These are phyloP conservation scores for Lordiphosa andalusiaca DNA, from an alignment of 2,888 invertebrate genomes.

Conservation along the genomic window DNA sequence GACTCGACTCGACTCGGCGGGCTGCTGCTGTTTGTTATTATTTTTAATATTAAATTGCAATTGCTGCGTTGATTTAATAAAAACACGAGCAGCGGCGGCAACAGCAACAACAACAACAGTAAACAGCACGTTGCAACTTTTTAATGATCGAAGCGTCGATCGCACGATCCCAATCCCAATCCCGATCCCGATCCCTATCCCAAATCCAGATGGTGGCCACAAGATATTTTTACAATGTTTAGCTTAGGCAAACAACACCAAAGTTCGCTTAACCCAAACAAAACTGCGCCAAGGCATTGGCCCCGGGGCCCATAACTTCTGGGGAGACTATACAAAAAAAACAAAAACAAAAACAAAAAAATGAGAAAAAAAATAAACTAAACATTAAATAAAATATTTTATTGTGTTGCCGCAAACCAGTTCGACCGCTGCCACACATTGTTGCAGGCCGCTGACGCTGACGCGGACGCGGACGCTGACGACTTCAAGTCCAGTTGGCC, in stretches of 20 bases:
- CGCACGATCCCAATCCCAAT: conserved; percentile 28
- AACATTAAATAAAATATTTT: conserved; percentile 76
- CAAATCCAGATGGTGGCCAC: conserved; percentile 37
- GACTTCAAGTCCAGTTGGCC: conserved; percentile 42
- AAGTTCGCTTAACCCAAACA: conserved; percentile 47
- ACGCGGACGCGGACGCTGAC: conserved; percentile 17
- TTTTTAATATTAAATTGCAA: conserved; percentile 77
- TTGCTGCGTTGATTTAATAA: conserved; percentile 74
- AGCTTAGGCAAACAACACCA: conserved; percentile 71
- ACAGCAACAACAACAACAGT: conserved; percentile 58
- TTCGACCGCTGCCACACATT: conserved; percentile 60
- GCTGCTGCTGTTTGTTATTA: conserved; percentile 71
- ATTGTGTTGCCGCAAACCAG: conserved; percentile 65
- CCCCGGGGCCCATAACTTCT: conserved; percentile 59
- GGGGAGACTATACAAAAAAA: conserved; percentile 44
- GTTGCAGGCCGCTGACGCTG: conserved; percentile 33
- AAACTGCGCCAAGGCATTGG: conserved; percentile 28
- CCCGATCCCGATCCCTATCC: conserved; percentile 34
- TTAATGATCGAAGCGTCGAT: conserved; percentile 65
- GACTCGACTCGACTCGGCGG: conserved; percentile 21
- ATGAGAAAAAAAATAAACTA: conserved; percentile 54
- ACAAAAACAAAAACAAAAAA: too few species aligned
- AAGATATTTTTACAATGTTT: conserved; percentile 70
- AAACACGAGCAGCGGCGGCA: conserved; percentile 47
- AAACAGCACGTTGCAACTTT: conserved; percentile 72